Base-by-base conservation (phyloP, 1,140 invertebrate species). In the Drosophila watanabei region DNA sequence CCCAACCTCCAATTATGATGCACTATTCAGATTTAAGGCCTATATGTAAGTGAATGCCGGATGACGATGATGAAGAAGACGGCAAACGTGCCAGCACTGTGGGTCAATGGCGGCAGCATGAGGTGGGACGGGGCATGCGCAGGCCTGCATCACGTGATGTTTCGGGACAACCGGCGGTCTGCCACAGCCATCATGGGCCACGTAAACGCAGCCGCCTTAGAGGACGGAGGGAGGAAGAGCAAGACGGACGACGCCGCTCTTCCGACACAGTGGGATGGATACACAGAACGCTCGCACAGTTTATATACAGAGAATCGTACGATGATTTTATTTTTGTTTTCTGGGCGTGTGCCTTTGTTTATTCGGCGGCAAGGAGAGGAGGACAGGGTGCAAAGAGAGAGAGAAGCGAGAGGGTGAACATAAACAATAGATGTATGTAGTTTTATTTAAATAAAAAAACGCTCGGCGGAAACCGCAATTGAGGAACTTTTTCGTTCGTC, bases 81-180 rank as follows among this genome's bases (percentile, higher is more conserved):
- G 18, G 4, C 49, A 52, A 24, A 37, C 20, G 20, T 56, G 54
- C 54, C 63, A 57, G 52, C n/a, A 60, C 59, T 63, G 35, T 86
- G 79, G 79, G 82, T 87, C 82, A 86, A 86, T 84, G 82, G 61
- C 82, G 82, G 24, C 37, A 24, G 35, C 33, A 37, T 45, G 46
- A 65, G 28, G 24, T 20, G 49, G 20, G 68, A 39, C 43, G 61
- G 33, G 49, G 68, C 85, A 88, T 88, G 85, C 85, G 85, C 82
- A 73, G 63, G 60, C 78, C 62, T 28, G 24, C 58, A 90, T 90
- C 85, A 89, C 85, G 85, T 89, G 85, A 89, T 90, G 56, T 85
- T 80, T 73, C 48, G 66, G 61, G 68, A 49, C 80, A 41, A 64
- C 69, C 46, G 37, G 45, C 64, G 57, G 48, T 13, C 63, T 43